Conservation (phyloP, 1,140 invertebrate genomes). For the Drosophila guanche region DNA sequence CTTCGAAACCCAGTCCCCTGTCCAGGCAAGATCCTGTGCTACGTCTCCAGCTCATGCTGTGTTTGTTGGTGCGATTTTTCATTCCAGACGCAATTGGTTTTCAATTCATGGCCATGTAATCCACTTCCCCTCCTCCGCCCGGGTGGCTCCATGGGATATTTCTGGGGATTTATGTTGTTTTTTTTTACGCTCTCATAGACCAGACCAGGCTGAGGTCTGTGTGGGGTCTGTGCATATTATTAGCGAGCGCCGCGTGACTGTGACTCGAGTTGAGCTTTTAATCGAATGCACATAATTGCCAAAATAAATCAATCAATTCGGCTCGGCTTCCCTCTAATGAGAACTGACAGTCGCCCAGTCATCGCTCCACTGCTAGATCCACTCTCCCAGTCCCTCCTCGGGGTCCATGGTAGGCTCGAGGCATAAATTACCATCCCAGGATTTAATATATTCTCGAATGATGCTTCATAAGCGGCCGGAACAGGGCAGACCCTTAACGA, state of each 20-base stretch:
- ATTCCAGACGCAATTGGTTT: slow-evolving; percentile 80
- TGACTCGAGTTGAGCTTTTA: slow-evolving; percentile 71
- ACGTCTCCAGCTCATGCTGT: slow-evolving; percentile 31
- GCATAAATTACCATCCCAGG: slow-evolving; percentile 55
- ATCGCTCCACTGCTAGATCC: neutral
- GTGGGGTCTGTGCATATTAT: slow-evolving; percentile 65
- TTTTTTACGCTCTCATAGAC: slow-evolving; percentile 16
- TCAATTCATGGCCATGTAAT: slow-evolving; percentile 80
- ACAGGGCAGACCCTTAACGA: slow-evolving; percentile 39
- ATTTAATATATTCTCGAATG: slow-evolving; percentile 21
- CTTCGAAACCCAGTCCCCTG: neutral
- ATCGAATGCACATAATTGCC: slow-evolving; percentile 81
- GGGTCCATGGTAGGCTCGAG: slow-evolving; percentile 25
- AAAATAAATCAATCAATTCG: slow-evolving; percentile 83
- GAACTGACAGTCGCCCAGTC: slow-evolving; percentile 59
- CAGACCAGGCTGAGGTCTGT: slow-evolving; percentile 26
- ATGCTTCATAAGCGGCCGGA: slow-evolving; percentile 33
- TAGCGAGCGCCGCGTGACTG: slow-evolving; percentile 68
- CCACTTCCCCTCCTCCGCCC: slow-evolving; percentile 17
- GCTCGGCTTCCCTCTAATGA: slow-evolving; percentile 65
- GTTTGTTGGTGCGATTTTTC: slow-evolving; percentile 79
- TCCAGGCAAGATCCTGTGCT: too few relatives aligned
- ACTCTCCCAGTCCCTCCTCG: too few relatives aligned
- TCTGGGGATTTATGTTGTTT: slow-evolving; percentile 78
- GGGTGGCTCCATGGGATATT: slow-evolving; percentile 72